Evolutionary conservation across 2,888 invertebrate species (phyloP), one percentile per base, ranked within the genome.

Genomic region (Patella pellucida): DNA sequence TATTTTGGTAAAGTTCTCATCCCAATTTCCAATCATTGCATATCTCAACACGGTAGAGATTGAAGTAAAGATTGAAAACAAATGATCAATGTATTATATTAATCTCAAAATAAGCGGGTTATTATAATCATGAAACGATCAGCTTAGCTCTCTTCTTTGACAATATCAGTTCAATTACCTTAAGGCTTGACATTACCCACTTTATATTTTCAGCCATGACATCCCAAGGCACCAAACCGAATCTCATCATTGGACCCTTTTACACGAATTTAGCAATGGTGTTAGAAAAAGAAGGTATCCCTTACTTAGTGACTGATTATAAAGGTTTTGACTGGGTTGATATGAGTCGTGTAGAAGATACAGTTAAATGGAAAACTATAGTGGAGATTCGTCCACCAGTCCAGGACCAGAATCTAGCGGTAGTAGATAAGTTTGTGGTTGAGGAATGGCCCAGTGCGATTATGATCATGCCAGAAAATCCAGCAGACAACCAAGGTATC

Each of bases 261-360:
- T 88, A 88, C 74, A 83, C 83, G 62, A 88, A 86, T 72, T 76
- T 88, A n/a, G 88, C 88, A 12, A 86, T 88, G 85, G 82, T 87
- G 2, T 74, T 87, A 12, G 83, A 84, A 72, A 72, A 78, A 9
- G 72, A 78, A 12, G 69, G 77, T 19, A 84, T 86, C 27, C 85
- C 88, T 0, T 88, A 88, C 70, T 76, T 88, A 52, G 82, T 88
- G 72, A 88, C 88, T 1, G 86, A 86, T 70, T 83, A 85, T 80
- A 86, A 85, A 72, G 88, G 88, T 1, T 85, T 85, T 79, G 82
- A 86, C 74, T 86, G 86, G 86, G 83, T 85, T 19, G 88, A 88
- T 74, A 84, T 83, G 72, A 86, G 81, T 62, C 80, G 85, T 1
- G 85, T 86, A 11, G 81, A 84, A 31, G 85, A 86, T 75, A 69